phyloP scores from a whole-genome alignment of 2,888 invertebrate species.

The Spatulosminthurus flaviceps region DNA sequence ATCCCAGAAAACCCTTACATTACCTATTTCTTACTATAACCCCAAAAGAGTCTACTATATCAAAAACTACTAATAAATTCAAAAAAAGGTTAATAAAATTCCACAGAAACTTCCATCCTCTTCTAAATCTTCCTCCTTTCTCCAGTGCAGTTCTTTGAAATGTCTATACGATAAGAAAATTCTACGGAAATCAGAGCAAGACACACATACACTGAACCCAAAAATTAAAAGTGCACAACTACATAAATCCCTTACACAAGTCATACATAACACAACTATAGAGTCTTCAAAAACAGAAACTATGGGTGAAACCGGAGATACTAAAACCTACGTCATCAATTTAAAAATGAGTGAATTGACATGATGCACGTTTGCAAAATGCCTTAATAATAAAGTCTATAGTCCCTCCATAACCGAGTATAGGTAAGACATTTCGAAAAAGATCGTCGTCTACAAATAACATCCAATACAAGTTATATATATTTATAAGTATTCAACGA shows the following conservation, averaged over 20 bases:
- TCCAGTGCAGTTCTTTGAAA: too few relatives aligned
- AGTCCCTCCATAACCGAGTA: conserved; percentile 34
- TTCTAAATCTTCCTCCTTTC: too few relatives aligned
- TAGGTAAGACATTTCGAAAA: neutral
- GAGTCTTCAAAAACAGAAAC: neutral
- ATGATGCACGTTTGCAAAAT: neutral
- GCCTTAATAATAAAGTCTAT: conserved; percentile 35
- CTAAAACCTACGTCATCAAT: neutral
- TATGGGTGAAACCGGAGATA: neutral
- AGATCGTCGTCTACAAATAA: neutral
- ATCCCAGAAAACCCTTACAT: neutral
- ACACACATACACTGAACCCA: too few relatives aligned
- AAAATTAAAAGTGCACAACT: too few relatives aligned
- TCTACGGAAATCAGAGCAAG: too few relatives aligned
- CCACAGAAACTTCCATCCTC: too few relatives aligned
- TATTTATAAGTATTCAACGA: conserved; percentile 7
- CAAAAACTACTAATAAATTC: neutral
- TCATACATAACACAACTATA: neutral
- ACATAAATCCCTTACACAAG: too few relatives aligned
- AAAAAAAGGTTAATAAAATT: too few relatives aligned
- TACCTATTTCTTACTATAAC: neutral
- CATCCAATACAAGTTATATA: neutral
- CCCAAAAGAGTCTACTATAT: neutral
- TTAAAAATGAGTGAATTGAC: neutral
- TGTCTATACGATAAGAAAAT: too few relatives aligned